A percentile compares a stretch with the other conserved stretches of the same genome.
Evolutionary conservation across 2,797 vertebrate genomes (phyloP).

Genomic region (Micromesistius poutassou): DNA sequence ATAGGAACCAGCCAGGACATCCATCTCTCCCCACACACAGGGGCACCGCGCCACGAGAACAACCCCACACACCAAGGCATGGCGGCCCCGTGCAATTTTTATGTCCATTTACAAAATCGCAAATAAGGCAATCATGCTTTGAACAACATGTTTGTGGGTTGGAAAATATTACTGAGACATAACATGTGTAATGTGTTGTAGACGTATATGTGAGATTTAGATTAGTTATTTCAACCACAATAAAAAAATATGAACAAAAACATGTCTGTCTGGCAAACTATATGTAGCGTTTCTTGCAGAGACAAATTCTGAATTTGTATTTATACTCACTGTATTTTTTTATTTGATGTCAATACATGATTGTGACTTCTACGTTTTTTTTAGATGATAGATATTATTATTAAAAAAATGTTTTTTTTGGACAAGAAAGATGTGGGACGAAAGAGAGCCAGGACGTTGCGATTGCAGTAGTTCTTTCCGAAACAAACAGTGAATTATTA

Average conservation of each 20-base stretch:
- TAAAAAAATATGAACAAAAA: too few species aligned
- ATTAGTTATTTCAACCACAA: neutral
- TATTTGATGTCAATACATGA: neutral
- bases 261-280: too few species aligned
- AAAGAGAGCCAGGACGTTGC: constrained; percentile 58
- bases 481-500: constrained; percentile 66
- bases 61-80: constrained; percentile 34
- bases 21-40: constrained; percentile 71
- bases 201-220: too few species aligned
- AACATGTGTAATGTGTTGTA: too few species aligned
- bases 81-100: neutral
- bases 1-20: constrained; percentile 68
- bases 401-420: neutral
- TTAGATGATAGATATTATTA: too few species aligned
- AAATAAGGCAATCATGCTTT: neutral
- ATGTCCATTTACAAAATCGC: neutral
- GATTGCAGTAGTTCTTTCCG: constrained; percentile 62
- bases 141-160: neutral
- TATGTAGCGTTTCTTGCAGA: neutral
- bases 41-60: constrained; percentile 35
- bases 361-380: too few species aligned
- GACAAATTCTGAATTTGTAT: neutral
- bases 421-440: neutral
- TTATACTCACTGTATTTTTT: neutral
- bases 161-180: neutral